A percentile compares a stretch with the other conserved stretches of the same genome.
These are phyloP conservation scores for Acromyrmex echinatior DNA, from an alignment of 1,140 invertebrate genomes.

Conservation along the genomic window DNA sequence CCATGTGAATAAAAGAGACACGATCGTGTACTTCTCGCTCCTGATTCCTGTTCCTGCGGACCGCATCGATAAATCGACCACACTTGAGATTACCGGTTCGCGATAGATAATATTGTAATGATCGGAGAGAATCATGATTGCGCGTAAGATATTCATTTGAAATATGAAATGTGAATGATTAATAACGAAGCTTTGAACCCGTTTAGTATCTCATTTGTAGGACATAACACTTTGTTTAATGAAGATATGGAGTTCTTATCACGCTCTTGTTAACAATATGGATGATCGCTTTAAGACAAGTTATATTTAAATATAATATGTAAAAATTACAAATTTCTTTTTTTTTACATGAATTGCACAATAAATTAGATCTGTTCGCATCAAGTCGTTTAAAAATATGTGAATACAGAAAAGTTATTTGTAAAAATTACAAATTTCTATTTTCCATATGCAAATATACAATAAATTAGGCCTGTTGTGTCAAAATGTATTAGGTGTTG, in stretches of 20 bases:
- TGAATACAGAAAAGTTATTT: neutral
- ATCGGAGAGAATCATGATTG: neutral
- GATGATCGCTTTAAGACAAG: neutral
- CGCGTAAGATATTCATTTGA: conserved; percentile 14
- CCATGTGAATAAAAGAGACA: neutral
- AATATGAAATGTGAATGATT: conserved; percentile 41
- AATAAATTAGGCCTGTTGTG: neutral
- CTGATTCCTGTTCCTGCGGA: conserved; percentile 17
- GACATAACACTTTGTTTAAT: neutral
- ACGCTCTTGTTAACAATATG: conserved; percentile 3
- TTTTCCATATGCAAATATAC: neutral
- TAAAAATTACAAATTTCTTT: neutral
- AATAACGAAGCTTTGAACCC: neutral
- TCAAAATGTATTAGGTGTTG: too few species aligned
- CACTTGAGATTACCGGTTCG: conserved; percentile 53
- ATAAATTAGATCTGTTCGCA: neutral
- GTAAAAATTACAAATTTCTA: neutral
- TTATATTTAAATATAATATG: too few species aligned
- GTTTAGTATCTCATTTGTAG: neutral
- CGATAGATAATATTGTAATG: conserved; percentile 27
- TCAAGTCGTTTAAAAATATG: neutral
- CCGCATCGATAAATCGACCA: conserved; percentile 58
- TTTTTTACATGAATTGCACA: neutral
- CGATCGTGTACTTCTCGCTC: neutral
- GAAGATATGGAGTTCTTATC: neutral